Base-by-base conservation (phyloP, 1,140 invertebrate genomes). In the Oedothorax gibbosus region DNA sequence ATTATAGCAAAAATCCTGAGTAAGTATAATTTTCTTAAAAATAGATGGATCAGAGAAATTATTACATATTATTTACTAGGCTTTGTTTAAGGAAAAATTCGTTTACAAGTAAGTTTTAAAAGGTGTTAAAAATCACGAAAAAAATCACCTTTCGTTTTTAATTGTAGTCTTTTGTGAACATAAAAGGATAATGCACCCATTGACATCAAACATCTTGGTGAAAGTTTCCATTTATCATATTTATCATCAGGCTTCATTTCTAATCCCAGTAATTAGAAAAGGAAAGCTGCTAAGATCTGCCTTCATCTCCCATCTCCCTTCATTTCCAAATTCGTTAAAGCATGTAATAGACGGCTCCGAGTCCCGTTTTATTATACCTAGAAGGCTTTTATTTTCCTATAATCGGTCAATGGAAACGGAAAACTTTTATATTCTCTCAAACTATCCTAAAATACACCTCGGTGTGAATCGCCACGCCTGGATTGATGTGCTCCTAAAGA, bases 331-430 rank as follows among this genome's bases (percentile, higher is more conserved):
- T 15, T 54, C 75, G 51, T 65, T 21, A 77, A 77, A 77, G 75
- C 75, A 77, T 77, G 72, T 75, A 75, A 77, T 77, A 57, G 75
- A 18, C 7, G 15, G 14, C 20, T 15, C 51, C 57, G 57, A 75
- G 12, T 75, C 54, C 72, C 72, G 72, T 75, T 75, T 20, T 60
- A 56, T 57, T 57, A 57, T 75, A 51, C 14, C 72, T 21, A 57
- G 20, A 15, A 57, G 72, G 72, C 72, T 3, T 75, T 57, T 49
- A 56, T 75, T 75, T 14, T 20, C n/a, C 60, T 21, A 50, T 77
- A 77, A 77, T 77, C 75, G 75, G 75, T 77, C 75, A 77, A 77
- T 77, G 60, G 75, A 77, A 77, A 65, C 57, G 62, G 68, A 79
- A 79, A 79, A 79, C 60, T 49, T 35, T 35, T 35, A 35, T 35